These are phyloP conservation scores for Ariolimax columbianus DNA, from an alignment of 2,888 invertebrate species.

Conservation along the genomic window DNA sequence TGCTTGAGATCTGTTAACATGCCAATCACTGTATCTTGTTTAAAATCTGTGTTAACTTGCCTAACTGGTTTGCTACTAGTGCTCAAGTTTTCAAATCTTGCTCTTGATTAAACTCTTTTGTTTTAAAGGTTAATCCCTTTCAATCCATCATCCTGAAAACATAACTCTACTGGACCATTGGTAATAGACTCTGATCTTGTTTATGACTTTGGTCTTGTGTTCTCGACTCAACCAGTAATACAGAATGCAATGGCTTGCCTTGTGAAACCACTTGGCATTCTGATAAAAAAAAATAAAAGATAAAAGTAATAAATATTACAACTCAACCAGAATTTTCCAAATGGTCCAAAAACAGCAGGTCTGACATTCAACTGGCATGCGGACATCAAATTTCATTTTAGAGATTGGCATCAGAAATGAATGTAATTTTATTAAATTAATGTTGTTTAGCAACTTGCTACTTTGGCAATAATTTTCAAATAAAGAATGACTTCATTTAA, in stretches of 20 bases:
- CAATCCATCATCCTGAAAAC: slow-evolving; percentile 40
- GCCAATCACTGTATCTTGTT: slow-evolving; percentile 32
- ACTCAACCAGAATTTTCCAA: not conserved
- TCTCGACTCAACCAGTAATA: slow-evolving; percentile 48
- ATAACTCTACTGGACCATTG: slow-evolving; percentile 50
- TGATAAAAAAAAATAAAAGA: slow-evolving; percentile 55
- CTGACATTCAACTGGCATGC: not conserved
- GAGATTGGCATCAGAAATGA: too few relatives aligned
- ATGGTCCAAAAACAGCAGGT: not conserved
- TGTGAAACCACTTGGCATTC: slow-evolving; percentile 56
- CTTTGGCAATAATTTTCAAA: not conserved
- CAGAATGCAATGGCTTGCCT: slow-evolving; percentile 45
- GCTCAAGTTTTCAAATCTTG: slow-evolving; percentile 39
- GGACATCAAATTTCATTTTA: not conserved
- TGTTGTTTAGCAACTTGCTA: not conserved
- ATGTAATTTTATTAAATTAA: not conserved
- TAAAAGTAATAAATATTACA: slow-evolving; percentile 39
- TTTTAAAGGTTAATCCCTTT: slow-evolving; percentile 33
- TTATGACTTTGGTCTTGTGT: slow-evolving; percentile 44
- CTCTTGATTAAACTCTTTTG: slow-evolving; percentile 36
- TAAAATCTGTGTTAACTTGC: not conserved
- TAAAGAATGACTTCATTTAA: not conserved
- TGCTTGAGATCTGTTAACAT: slow-evolving; percentile 3
- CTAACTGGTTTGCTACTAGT: slow-evolving; percentile 22
- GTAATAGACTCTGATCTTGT: slow-evolving; percentile 1